These are phyloP conservation scores for Galerucella calmariensis DNA, from an alignment of 2,888 invertebrate species.

Conservation along the genomic window DNA sequence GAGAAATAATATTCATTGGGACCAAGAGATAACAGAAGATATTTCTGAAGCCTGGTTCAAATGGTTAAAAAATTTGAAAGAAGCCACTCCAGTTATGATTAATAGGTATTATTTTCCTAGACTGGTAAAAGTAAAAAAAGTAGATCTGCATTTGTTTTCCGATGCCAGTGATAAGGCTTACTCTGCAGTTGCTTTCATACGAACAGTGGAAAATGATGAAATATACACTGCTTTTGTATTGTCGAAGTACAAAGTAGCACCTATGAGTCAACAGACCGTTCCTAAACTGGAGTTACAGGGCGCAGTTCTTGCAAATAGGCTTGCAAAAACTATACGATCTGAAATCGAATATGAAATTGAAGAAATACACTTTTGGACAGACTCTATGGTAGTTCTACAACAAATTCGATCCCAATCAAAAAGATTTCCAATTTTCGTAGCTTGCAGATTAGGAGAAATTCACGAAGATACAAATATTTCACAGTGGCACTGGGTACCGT, in stretches of 20 bases:
- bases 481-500: conserved; percentile 11
- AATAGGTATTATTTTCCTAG: too few relatives aligned
- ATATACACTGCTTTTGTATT: background rate
- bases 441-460: conserved; percentile 9
- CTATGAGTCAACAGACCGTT: background rate
- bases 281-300: conserved; percentile 5
- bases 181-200: too few relatives aligned
- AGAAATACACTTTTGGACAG: conserved; percentile 3
- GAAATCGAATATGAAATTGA: background rate
- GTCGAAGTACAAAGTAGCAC: conserved; percentile 4
- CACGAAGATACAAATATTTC: conserved; percentile 17
- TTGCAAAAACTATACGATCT: background rate
- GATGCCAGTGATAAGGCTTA: conserved; percentile 6
- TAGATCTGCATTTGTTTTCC: background rate
- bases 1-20: background rate
- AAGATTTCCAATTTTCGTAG: conserved; percentile 8
- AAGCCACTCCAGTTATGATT: too few relatives aligned
- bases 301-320: background rate
- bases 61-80: too few relatives aligned
- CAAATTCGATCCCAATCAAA: background rate
- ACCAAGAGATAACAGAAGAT: background rate
- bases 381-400: conserved; percentile 14
- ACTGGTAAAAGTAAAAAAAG: too few relatives aligned
- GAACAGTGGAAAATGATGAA: too few relatives aligned
- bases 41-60: background rate